Base-by-base conservation (phyloP, 2,113 vertebrate genomes). In the Caranx melampygus region DNA sequence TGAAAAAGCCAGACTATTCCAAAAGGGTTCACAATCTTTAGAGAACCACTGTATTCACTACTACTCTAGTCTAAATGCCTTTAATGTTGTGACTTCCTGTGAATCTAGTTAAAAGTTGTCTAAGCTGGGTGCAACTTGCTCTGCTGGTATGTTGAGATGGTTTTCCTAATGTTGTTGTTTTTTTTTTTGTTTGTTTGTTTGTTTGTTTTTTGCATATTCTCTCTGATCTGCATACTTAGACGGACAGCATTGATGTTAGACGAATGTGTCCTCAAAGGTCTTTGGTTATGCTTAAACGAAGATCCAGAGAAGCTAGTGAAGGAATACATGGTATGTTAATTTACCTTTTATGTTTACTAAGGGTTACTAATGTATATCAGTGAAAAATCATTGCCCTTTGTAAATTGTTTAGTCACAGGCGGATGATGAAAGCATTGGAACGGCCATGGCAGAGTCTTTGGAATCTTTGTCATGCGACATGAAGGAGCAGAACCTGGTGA, bases 261-360 rank as follows among this genome's bases (percentile, higher is more conserved):
- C 7, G 58, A 62, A 13, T 52, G 44, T 5, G n/a, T 63, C 45
- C 44, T 61, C 37, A 33, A 45, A 58, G 40, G 8, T 57, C 40
- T 60, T 42, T 75, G n/a, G 37, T 14, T 77, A 13, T 59, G 59
- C n/a, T 18, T 76, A 13, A 71, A 71, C 1, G 21, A 71, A 51
- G 70, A 72, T 34, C 65, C 47, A 12, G 49, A 63, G 49, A 78
- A 45, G 31, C n/a, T 74, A 9, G 60, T 74, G 34, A 74, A 9
- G 4, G 45, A 63, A 37, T 62, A 35, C 6, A 3, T 34, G 55
- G 42, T 72, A 72, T 60, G 44, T 61, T 33, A 44, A 59, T 71
- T 45, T 47, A 55, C 16, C 16, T 35, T n/a, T 44, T 26, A 26
- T 26, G 18, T 42, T 63, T 42, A 59, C 55, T 60, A 72, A 37